These are phyloP conservation scores for Aulostomus chinensis DNA, from an alignment of 2,797 vertebrate species.

Conservation along the genomic window DNA sequence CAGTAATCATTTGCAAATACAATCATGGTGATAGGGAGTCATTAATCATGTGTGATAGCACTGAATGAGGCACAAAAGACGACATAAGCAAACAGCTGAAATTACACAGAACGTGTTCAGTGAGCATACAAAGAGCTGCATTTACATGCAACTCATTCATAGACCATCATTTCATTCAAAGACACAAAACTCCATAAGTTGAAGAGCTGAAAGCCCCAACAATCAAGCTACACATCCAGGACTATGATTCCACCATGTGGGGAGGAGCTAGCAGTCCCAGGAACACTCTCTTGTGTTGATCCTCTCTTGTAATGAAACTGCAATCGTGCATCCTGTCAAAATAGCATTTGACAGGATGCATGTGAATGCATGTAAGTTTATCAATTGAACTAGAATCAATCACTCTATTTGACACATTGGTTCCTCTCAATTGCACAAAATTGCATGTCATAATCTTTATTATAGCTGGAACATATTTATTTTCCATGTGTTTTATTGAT, in stretches of 20 bases:
- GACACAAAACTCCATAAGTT: neutral
- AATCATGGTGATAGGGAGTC: conserved; percentile 16
- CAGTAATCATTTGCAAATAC: conserved; percentile 21
- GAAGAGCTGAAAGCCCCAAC: too few species aligned
- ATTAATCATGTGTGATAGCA: conserved; percentile 17
- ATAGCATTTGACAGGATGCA: too few species aligned
- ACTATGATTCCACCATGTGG: conserved; percentile 33
- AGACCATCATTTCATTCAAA: conserved; percentile 1
- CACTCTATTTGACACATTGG: too few species aligned
- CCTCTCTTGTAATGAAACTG: too few species aligned
- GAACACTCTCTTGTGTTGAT: too few species aligned
- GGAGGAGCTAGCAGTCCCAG: neutral
- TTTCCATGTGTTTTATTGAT: too few species aligned
- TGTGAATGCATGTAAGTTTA: too few species aligned
- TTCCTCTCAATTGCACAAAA: too few species aligned
- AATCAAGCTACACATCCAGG: neutral
- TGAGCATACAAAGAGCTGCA: conserved; percentile 7
- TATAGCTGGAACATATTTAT: too few species aligned
- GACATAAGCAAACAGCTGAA: conserved; percentile 7
- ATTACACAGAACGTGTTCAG: conserved; percentile 18
- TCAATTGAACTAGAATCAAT: too few species aligned
- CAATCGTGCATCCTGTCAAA: too few species aligned
- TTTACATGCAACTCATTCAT: neutral
- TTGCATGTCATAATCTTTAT: too few species aligned
- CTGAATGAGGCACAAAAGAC: conserved; percentile 20